Conservation (phyloP, 2,888 invertebrate species). For the Siphonodentalium dalli region DNA sequence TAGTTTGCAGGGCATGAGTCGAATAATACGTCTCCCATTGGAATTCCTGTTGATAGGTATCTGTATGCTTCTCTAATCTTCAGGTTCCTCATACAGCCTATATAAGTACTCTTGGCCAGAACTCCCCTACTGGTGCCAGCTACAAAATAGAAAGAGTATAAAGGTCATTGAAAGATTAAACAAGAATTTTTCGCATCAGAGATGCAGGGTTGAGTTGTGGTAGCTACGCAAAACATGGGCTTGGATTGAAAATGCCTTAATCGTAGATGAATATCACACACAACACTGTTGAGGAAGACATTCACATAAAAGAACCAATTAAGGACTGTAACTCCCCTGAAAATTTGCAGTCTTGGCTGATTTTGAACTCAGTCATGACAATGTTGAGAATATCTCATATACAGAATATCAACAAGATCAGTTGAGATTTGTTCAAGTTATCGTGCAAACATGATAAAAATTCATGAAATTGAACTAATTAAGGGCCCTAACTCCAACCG, state of each 20-base stretch:
- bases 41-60: constrained; percentile 83
- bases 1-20: constrained; percentile 83
- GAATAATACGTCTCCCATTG: constrained; percentile 77
- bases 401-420: too few species aligned
- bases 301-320: neutral
- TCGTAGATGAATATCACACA: too few species aligned
- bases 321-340: neutral
- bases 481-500: too few species aligned
- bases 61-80: constrained; percentile 77
- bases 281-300: too few species aligned
- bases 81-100: constrained; percentile 89
- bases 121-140: constrained; percentile 71
- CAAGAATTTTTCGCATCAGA: constrained; percentile 22
- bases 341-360: too few species aligned
- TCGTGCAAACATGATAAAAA: too few species aligned
- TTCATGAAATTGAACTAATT: too few species aligned
- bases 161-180: neutral
- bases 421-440: too few species aligned
- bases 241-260: too few species aligned
- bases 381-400: too few species aligned
- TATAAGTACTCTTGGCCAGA: constrained; percentile 73
- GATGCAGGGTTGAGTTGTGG: neutral
- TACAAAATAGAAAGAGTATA: constrained; percentile 15
- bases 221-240: too few species aligned
- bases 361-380: too few species aligned